These are phyloP conservation scores for Rhogogaster chlorosoma DNA, from an alignment of 2,888 invertebrate genomes.

Conservation along the genomic window DNA sequence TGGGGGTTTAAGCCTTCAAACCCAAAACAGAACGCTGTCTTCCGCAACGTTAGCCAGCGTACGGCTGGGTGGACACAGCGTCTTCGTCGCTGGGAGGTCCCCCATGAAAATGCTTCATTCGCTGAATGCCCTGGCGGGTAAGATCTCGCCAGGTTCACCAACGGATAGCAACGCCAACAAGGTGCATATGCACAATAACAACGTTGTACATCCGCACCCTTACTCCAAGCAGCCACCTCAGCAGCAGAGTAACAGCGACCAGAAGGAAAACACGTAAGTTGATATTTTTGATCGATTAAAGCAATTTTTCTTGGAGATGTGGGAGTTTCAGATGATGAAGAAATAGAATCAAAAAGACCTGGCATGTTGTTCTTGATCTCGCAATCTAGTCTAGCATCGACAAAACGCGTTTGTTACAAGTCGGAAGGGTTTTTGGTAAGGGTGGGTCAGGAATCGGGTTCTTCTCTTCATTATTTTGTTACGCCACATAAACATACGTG, in stretches of 20 bases:
- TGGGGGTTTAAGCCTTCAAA: constrained; percentile 66
- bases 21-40: constrained; percentile 64
- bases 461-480: constrained; percentile 68
- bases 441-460: neutral
- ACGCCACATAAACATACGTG: constrained; percentile 65
- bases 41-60: constrained; percentile 62
- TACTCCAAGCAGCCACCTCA: constrained; percentile 71
- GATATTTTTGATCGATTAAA: neutral
- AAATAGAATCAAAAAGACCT: neutral
- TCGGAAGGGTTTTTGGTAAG: constrained; percentile 8
- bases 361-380: neutral
- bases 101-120: constrained; percentile 88
- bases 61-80: constrained; percentile 66
- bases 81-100: constrained; percentile 65
- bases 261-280: constrained; percentile 76
- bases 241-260: constrained; percentile 71
- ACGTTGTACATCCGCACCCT: constrained; percentile 72
- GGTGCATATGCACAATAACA: constrained; percentile 82
- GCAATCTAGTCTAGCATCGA: neutral
- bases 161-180: constrained; percentile 85
- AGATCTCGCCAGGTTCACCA: constrained; percentile 89
- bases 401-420: neutral
- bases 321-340: neutral
- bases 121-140: constrained; percentile 93
- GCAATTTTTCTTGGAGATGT: neutral